Evolutionary conservation across 1,140 invertebrate genomes (phyloP).

Genomic region (Vanessa tameamea): DNA sequence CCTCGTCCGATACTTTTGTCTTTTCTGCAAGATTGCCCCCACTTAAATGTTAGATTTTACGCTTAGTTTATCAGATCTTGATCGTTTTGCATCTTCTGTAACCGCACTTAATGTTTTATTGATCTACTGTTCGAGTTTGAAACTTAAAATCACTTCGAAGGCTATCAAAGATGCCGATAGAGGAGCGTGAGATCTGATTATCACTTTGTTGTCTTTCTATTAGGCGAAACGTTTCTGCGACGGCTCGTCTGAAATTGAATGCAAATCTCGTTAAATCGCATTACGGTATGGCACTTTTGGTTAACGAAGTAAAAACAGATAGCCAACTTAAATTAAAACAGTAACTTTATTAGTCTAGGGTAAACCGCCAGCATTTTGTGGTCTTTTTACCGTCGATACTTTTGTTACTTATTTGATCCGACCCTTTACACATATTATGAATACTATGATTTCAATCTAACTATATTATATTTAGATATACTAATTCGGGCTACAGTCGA

Average conservation of each 20-base stretch:
- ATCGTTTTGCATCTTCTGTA: conserved; percentile 21
- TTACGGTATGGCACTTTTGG: conserved; percentile 34
- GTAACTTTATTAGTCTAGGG: neutral
- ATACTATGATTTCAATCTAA: too few species aligned
- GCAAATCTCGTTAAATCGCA: conserved; percentile 44
- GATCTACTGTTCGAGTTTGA: conserved; percentile 50
- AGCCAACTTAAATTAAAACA: conserved; percentile 15
- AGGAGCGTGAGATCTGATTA: conserved; percentile 48
- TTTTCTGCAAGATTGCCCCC: conserved; percentile 21
- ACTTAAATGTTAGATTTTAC: conserved; percentile 43
- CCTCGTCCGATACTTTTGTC: conserved; percentile 30
- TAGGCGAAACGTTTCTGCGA: conserved; percentile 40
- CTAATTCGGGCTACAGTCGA: too few species aligned
- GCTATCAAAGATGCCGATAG: conserved; percentile 45
- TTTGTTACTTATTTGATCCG: too few species aligned
- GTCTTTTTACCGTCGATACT: neutral
- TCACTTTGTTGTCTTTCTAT: conserved; percentile 64
- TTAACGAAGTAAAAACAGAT: conserved; percentile 29
- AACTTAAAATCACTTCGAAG: conserved; percentile 57
- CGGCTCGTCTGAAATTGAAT: conserved; percentile 44
- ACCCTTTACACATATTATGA: too few species aligned
- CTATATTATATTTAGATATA: too few species aligned
- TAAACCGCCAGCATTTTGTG: neutral
- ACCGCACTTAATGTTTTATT: conserved; percentile 32
- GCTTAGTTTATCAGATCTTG: conserved; percentile 44